A percentile compares a stretch with the other conserved stretches of the same genome.
These are phyloP conservation scores for Drosophila birchii DNA, from an alignment of 2,888 invertebrate genomes.

Conservation along the genomic window DNA sequence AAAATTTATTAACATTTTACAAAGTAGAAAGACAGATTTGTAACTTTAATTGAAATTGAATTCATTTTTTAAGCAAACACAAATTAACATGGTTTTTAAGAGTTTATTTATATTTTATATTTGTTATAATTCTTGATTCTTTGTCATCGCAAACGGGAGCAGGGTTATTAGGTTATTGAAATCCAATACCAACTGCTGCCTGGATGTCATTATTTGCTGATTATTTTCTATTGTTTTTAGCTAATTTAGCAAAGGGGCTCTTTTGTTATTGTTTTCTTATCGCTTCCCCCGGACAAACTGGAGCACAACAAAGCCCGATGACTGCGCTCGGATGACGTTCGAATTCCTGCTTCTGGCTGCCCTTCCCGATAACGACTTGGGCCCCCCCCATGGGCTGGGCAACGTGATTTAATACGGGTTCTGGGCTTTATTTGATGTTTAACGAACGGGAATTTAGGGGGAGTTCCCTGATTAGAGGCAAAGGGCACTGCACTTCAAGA, in stretches of 20 bases:
- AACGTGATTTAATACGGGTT: constrained; percentile 2
- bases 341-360: background rate
- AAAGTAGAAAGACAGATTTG: too few relatives aligned
- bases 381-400: constrained; percentile 32
- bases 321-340: constrained; percentile 22
- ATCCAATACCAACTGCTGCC: constrained; percentile 14
- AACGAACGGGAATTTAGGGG: background rate
- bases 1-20: too few relatives aligned
- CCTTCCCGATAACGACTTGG: constrained; percentile 13
- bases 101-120: background rate
- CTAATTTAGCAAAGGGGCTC: constrained; percentile 21
- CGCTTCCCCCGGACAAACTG: constrained; percentile 23
- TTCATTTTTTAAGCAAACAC: background rate
- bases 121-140: background rate
- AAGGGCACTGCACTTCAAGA: constrained; percentile 8
- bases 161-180: constrained; percentile 15
- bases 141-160: constrained; percentile 24
- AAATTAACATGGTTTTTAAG: background rate
- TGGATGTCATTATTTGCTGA: background rate
- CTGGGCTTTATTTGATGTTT: background rate
- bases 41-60: background rate
- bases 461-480: constrained; percentile 12
- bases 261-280: constrained; percentile 45
- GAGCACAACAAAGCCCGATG: constrained; percentile 34
- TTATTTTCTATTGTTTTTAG: constrained; percentile 26